Evolutionary conservation across 2,797 vertebrate genomes (phyloP), one percentile per base, ranked within the genome.

Genomic region (Hypotaenidia philippensis): DNA sequence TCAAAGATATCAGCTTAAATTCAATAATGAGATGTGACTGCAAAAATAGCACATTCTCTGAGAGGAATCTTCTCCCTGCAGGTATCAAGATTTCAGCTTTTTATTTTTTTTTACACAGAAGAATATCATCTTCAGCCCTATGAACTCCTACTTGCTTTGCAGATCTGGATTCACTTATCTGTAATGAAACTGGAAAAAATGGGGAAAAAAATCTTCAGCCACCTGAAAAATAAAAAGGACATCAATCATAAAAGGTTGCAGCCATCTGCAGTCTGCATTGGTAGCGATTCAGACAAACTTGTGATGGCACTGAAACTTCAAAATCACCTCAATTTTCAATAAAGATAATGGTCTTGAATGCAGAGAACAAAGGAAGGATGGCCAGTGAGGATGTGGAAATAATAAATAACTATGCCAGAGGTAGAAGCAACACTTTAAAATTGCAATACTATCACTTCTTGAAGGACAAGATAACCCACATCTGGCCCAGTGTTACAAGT

Each of bases 161-260:
- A 92, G 64, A 65, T 83, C 84, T 90, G 69, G 59, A 82, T 86
- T 95, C 64, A 69, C 27, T 66, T 75, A 72, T n/a, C 60, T 90
- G 25, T 76, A 79, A 82, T 63, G 66, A 91, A 95, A 87, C 19
- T 75, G 69, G 63, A 88, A 95, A 31, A 91, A 94, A 93, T 23
- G 10, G 18, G 18, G 17, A 41, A 47, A 36, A 59, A 60, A 68
- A 32, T 71, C 26, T 78, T 72, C 31, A 38, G 21, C 23, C 44
- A 36, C 5, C 6, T 34, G 49, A 80, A 84, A 40, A 63, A 80
- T 82, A 36, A 63, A 84, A 82, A 94, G 23, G 57, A 76, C 18
- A n/a, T 15, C 11, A 38, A 14, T 27, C n/a, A 13, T 83, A 49
- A 85, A 87, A 78, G 32, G 9, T 12, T 64, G 38, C 32, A 87